Base-by-base conservation (phyloP, 2,113 vertebrate species). In the Trematocara macrostoma region DNA sequence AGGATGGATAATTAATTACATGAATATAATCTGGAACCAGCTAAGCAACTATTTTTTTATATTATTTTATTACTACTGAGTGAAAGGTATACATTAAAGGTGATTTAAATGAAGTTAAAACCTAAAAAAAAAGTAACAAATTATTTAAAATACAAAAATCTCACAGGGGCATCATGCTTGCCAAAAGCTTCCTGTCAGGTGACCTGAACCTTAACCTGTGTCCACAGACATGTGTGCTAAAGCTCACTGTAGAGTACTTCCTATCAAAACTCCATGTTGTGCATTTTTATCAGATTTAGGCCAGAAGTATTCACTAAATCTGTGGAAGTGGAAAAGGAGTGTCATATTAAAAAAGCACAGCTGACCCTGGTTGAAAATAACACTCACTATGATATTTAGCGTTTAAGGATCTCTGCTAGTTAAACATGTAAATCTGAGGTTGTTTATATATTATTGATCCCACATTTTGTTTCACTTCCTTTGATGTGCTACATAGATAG, bases 151-250 rank as follows among this genome's bases (percentile, higher is more conserved):
- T 11, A 79, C 29, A 45, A 16, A 74, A 31, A 18, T 18, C 55
- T 14, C 26, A 12, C 0, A 7, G 12, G 38, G 38, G 5, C 20
- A 15, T 29, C 57, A 20, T 26, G 61, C 53, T 53, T n/a, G 59
- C n/a, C 51, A 61, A 76, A 81, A 31, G 45, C 2, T 51, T 80
- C 20, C 8, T 80, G 59, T 61, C 29, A 64, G 59, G 59, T 64
- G 16, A 64, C 59, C 59, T 64, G 31, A 64, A 64, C 16, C 59
- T 64, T 38, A 11, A 64, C 31, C 4, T 11, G 16, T 59, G 84
- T 34, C 38, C 57, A 56, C 49, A 85, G 35, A 59, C n/a, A 76
- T 71, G 18, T 14, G n/a, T 31, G 18, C 64, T 78, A 47, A 18
- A 56, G 18, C 8, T 49, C 38, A 16, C 38, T 3, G 49, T 1